Percentiles rank a stretch among this genome's conserved stretches.
These are phyloP conservation scores for Lapara coniferarum DNA, from an alignment of 2,888 invertebrate species.

Conservation along the genomic window DNA sequence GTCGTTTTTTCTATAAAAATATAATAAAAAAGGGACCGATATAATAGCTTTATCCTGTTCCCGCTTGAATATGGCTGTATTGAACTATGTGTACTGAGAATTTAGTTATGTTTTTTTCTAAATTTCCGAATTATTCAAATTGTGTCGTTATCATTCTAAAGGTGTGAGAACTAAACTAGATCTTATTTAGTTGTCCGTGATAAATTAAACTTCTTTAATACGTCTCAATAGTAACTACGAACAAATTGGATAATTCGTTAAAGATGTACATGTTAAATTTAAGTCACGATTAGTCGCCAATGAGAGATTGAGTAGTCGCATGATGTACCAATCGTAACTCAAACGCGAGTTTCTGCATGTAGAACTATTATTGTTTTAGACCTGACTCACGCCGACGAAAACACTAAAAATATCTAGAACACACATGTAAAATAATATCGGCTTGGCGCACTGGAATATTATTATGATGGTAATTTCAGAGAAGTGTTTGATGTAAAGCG, in stretches of 20 bases:
- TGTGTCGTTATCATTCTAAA: no score
- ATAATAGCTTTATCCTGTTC: no score
- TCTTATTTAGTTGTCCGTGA: not conserved
- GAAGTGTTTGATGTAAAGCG: not conserved
- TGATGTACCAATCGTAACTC: slow-evolving; percentile 46
- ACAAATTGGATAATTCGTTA: not conserved
- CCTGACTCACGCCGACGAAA: not conserved
- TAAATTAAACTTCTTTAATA: not conserved
- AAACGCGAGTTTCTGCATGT: slow-evolving; percentile 35
- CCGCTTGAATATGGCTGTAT: no score
- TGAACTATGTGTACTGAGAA: no score
- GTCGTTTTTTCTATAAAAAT: no score
- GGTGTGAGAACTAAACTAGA: no score
- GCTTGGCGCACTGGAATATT: not conserved
- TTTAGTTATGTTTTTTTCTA: no score
- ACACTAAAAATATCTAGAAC: not conserved
- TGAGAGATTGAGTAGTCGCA: slow-evolving; percentile 52
- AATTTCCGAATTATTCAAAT: no score
- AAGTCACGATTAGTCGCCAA: slow-evolving; percentile 44
- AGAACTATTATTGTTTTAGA: slow-evolving; percentile 15
- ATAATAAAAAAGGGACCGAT: no score
- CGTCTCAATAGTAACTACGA: not conserved
- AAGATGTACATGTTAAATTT: slow-evolving; percentile 39
- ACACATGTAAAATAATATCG: slow-evolving; percentile 9
- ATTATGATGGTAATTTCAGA: not conserved